Evolutionary conservation across 2,888 invertebrate genomes (phyloP).

Genomic region (Sesamia inferens): DNA sequence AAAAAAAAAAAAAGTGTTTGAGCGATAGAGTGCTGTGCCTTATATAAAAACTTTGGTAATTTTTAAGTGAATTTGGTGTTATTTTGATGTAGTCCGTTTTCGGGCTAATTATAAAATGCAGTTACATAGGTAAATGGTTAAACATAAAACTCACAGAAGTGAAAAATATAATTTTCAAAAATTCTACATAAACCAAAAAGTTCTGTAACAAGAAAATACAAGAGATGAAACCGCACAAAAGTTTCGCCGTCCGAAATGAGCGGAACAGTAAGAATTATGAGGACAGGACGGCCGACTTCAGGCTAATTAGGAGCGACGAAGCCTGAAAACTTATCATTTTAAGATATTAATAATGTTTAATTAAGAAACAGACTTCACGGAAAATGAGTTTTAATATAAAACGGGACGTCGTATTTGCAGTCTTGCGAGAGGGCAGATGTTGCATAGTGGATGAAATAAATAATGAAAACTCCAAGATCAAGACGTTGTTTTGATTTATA

Average conservation of each 20-base stretch:
- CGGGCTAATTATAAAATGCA: background rate
- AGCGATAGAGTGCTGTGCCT: too few relatives aligned
- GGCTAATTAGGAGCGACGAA: constrained; percentile 64
- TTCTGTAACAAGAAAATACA: constrained; percentile 54
- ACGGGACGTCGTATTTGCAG: constrained; percentile 55
- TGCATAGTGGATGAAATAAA: constrained; percentile 17
- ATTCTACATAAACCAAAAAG: constrained; percentile 33
- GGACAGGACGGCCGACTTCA: constrained; percentile 53
- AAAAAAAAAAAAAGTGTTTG: too few relatives aligned
- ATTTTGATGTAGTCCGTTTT: background rate
- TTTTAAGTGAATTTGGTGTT: background rate
- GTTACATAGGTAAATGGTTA: constrained; percentile 7
- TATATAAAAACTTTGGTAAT: background rate
- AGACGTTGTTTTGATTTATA: constrained; percentile 1
- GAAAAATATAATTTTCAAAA: constrained; percentile 35
- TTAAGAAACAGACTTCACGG: constrained; percentile 65
- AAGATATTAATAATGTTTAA: constrained; percentile 68
- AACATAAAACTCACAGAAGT: background rate
- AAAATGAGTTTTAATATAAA: constrained; percentile 64
- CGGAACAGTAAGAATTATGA: constrained; percentile 59
- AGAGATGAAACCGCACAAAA: constrained; percentile 63
- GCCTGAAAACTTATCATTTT: constrained; percentile 67
- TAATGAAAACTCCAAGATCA: constrained; percentile 12
- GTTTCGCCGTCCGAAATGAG: constrained; percentile 52
- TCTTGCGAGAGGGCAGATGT: constrained; percentile 42